Conservation (phyloP, 2,888 invertebrate genomes). For the Stenichneumon culpator region DNA sequence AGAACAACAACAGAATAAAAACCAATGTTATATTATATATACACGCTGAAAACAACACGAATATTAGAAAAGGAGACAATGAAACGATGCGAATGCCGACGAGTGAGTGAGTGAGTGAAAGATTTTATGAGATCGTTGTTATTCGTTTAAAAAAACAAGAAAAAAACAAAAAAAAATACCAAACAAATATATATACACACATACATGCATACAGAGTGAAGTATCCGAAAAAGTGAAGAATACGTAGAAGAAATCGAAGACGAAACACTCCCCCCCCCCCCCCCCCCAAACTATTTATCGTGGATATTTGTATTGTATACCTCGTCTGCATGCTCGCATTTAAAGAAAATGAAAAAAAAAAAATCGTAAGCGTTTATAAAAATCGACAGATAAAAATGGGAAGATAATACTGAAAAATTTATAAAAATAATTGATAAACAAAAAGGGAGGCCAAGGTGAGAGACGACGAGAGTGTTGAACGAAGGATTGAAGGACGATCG, state of each 20-base stretch:
- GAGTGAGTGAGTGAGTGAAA: constrained; percentile 52
- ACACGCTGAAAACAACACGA: constrained; percentile 54
- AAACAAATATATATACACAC: constrained; percentile 52
- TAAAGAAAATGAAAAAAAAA: constrained; percentile 40
- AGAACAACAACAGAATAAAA: background rate
- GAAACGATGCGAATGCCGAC: constrained; percentile 6
- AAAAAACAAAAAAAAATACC: background rate
- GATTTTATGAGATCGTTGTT: constrained; percentile 65
- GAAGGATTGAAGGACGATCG: constrained; percentile 39
- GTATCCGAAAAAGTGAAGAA: background rate
- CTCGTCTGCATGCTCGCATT: constrained; percentile 66
- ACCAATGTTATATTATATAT: constrained; percentile 67
- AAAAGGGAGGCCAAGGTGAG: constrained; percentile 50
- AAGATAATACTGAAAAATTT: constrained; percentile 66
- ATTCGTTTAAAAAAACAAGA: constrained; percentile 42
- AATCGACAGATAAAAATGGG: constrained; percentile 58
- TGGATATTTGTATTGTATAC: constrained; percentile 66
- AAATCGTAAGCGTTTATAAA: constrained; percentile 53
- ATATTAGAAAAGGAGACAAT: constrained; percentile 46
- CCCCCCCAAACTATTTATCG: constrained; percentile 38
- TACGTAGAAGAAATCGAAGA: constrained; percentile 18
- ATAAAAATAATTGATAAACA: constrained; percentile 49
- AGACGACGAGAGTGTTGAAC: constrained; percentile 37
- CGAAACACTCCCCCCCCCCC: background rate
- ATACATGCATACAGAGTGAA: constrained; percentile 47